Evolutionary conservation across 2,888 invertebrate species (phyloP), one percentile per base, ranked within the genome.

Genomic region (Drosophila engyochracea): DNA sequence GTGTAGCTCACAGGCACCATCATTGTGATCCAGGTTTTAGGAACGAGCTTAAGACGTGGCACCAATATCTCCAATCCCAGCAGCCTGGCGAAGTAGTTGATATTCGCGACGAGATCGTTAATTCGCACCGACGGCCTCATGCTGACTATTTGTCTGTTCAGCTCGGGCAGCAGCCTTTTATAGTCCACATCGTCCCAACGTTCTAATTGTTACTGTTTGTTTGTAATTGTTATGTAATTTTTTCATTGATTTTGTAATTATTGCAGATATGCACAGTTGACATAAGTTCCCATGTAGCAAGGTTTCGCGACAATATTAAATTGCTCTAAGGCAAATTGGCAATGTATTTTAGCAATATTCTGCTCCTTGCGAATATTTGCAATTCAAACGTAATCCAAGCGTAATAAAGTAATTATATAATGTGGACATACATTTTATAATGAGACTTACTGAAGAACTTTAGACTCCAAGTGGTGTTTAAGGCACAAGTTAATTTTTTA

Each of bases 51-150:
- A 7, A 81, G 16, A 0, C 53, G 33, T 0, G 54, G 54, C 0
- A 58, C 47, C 28, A 86, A 3, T 3, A 83, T n/a, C n/a, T 76
- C 79, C 1, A 89, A 44, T 4, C 84, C 84, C n/a, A 86, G 14
- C 2, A 74, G 19, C 22, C 51, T 59, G 7, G 69, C 62, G 31
- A 35, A 74, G 4, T 41, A 30, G 60, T 85, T 86, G 10, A 76
- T 70, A 12, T 61, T 10, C 3, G 53, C 44, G 28, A 70, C 31
- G 2, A 89, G 30, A 12, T 62, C 16, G n/a, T 61, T 33, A 41
- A 70, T 70, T 47, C 84, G 76, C 28, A 12, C 4, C 7, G 59
- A 44, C 1, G 59, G 58, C 5, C 28, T 55, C 77, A 77, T 77
- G 53, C 47, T 65, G 63, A 74, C 74, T 65, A 31, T 69, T 65